Percentiles rank a stretch among this genome's conserved stretches.
Evolutionary conservation across 2,888 invertebrate species (phyloP).

Genomic region (Eurytoma californica): DNA sequence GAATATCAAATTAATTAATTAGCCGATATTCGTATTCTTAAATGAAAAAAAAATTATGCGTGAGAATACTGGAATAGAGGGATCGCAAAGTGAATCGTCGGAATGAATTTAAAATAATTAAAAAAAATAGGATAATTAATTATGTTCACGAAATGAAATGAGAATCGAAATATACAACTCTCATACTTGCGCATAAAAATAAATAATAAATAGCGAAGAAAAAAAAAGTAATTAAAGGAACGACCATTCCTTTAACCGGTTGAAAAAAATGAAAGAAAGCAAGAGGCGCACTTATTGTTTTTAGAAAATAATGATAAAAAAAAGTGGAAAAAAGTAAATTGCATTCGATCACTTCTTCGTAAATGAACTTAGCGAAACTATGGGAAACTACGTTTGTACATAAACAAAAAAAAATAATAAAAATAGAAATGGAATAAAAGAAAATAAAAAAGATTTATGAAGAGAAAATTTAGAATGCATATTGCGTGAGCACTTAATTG

Average conservation of each 20-base stretch:
- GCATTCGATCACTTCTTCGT: slow-evolving; percentile 46
- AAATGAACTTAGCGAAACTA: slow-evolving; percentile 40
- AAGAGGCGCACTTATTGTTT: slow-evolving; percentile 56
- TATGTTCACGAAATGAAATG: slow-evolving; percentile 47
- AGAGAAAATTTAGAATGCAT: slow-evolving; percentile 41
- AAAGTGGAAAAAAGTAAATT: slow-evolving; percentile 44
- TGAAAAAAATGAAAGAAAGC: slow-evolving; percentile 47
- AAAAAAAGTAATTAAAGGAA: slow-evolving; percentile 43
- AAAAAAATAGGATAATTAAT: slow-evolving; percentile 54
- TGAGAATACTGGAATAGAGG: slow-evolving; percentile 35
- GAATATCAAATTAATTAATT: slow-evolving; percentile 44
- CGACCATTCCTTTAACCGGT: slow-evolving; percentile 41
- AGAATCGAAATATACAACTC: slow-evolving; percentile 45
- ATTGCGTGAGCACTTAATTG: slow-evolving; percentile 38
- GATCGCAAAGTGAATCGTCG: slow-evolving; percentile 42
- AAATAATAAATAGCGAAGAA: slow-evolving; percentile 21
- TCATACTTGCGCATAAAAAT: slow-evolving; percentile 39
- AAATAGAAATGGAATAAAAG: slow-evolving; percentile 35
- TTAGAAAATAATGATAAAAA: slow-evolving; percentile 46
- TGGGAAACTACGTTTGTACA: slow-evolving; percentile 48
- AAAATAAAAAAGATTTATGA: slow-evolving; percentile 15
- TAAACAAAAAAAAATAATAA: slow-evolving; percentile 49
- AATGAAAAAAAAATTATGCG: slow-evolving; percentile 33
- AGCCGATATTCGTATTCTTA: slow-evolving; percentile 49
- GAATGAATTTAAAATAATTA: slow-evolving; percentile 51